A percentile compares a stretch with the other conserved stretches of the same genome.
These are phyloP conservation scores for Callopanchax toddi DNA, from an alignment of 2,113 vertebrate species.

Conservation along the genomic window DNA sequence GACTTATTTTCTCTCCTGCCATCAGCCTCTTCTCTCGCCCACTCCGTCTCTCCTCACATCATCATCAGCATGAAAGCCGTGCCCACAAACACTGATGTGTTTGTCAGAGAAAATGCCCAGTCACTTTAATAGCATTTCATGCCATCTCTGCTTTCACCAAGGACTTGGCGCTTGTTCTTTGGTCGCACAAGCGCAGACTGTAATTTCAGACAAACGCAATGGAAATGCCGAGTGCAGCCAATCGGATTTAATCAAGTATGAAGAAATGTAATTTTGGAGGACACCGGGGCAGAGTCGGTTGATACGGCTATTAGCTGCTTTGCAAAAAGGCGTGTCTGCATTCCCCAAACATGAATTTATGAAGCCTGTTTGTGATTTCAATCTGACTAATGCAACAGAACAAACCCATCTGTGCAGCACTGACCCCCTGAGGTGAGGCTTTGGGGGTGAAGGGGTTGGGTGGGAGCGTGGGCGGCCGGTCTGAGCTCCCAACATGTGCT, in stretches of 20 bases:
- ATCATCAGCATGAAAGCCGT: constrained; percentile 52
- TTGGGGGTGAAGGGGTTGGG: constrained; percentile 18
- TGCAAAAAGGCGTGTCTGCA: constrained; percentile 72
- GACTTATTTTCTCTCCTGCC: constrained; percentile 50
- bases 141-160: constrained; percentile 71
- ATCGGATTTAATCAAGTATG: constrained; percentile 80
- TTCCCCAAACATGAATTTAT: constrained; percentile 76
- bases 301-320: constrained; percentile 74
- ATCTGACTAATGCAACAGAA: constrained; percentile 82
- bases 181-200: constrained; percentile 53
- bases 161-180: constrained; percentile 58
- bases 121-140: constrained; percentile 78
- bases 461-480: constrained; percentile 50
- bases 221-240: constrained; percentile 72
- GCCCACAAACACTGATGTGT: constrained; percentile 66
- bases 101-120: constrained; percentile 69
- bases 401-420: constrained; percentile 78
- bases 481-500: constrained; percentile 38
- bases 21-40: constrained; percentile 57
- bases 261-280: constrained; percentile 79
- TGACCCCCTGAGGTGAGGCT: constrained; percentile 72
- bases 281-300: constrained; percentile 71
- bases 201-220: constrained; percentile 72
- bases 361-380: constrained; percentile 78
- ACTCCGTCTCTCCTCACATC: constrained; percentile 57